These are phyloP conservation scores for Nothura maculosa DNA, from an alignment of 2,797 vertebrate genomes.

Conservation along the genomic window DNA sequence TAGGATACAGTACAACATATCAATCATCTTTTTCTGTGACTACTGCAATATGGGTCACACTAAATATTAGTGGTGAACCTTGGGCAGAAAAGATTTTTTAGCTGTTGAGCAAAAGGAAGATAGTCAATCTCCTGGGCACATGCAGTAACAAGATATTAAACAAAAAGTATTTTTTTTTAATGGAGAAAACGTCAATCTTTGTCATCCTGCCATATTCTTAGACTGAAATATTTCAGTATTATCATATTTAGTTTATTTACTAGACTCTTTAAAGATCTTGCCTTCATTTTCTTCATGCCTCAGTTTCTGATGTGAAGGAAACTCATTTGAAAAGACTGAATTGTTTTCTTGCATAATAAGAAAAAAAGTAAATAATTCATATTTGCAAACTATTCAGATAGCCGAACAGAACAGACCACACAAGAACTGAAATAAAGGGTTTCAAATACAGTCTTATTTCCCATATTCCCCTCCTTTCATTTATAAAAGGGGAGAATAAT, in stretches of 20 bases:
- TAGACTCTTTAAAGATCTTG: neutral
- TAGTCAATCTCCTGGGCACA: neutral
- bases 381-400: neutral
- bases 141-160: neutral
- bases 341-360: neutral
- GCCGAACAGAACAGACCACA: neutral
- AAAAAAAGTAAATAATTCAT: neutral
- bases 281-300: neutral
- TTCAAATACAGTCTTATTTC: neutral
- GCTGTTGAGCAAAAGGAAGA: neutral
- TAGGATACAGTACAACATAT: neutral
- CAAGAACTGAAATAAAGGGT: neutral
- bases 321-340: neutral
- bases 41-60: neutral
- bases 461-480: neutral
- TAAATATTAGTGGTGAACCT: neutral
- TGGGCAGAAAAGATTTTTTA: neutral
- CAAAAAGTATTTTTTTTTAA: neutral
- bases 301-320: neutral
- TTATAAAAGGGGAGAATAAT: neutral
- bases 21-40: neutral
- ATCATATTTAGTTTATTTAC: neutral
- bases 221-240: neutral
- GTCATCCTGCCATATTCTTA: neutral
- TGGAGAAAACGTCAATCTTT: neutral